These are phyloP conservation scores for Araneus ventricosus DNA, from an alignment of 1,140 invertebrate genomes.

Conservation along the genomic window DNA sequence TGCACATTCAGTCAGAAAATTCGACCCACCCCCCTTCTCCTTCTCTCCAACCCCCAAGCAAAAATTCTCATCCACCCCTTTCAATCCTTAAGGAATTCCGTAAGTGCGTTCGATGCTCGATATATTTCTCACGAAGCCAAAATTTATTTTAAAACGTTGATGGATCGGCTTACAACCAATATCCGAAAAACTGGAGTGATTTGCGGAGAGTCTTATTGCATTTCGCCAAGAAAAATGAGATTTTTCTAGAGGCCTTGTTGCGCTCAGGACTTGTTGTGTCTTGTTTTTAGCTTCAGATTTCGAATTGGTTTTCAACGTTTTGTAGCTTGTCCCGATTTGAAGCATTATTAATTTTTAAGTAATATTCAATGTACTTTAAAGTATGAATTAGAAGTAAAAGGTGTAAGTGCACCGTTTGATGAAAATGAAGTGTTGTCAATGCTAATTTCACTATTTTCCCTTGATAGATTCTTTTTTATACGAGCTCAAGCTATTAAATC, in stretches of 20 bases:
- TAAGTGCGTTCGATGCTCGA: neutral
- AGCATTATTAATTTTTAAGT: too few species aligned
- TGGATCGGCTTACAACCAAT: slow-evolving; percentile 46
- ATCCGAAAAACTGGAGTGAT: slow-evolving; percentile 29
- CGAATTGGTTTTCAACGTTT: neutral
- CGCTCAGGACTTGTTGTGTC: neutral
- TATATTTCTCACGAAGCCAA: slow-evolving; percentile 26
- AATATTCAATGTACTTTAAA: too few species aligned
- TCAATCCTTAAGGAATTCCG: slow-evolving; percentile 17
- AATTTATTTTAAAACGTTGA: slow-evolving; percentile 20
- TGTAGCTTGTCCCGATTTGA: neutral
- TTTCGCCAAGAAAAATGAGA: slow-evolving; percentile 12
- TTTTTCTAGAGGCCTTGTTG: neutral
- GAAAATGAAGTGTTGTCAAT: too few species aligned
- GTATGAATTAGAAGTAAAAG: too few species aligned
- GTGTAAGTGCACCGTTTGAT: too few species aligned
- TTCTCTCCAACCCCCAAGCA: neutral
- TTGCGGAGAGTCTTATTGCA: slow-evolving; percentile 26
- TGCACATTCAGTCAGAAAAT: slow-evolving; percentile 29
- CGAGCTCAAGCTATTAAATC: too few species aligned
- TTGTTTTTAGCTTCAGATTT: neutral
- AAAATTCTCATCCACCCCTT: neutral
- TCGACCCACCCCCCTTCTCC: neutral
- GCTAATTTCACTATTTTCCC: too few species aligned
- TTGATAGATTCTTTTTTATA: too few species aligned